Conservation (phyloP, 2,888 invertebrate species). For the Acleris laterana region DNA sequence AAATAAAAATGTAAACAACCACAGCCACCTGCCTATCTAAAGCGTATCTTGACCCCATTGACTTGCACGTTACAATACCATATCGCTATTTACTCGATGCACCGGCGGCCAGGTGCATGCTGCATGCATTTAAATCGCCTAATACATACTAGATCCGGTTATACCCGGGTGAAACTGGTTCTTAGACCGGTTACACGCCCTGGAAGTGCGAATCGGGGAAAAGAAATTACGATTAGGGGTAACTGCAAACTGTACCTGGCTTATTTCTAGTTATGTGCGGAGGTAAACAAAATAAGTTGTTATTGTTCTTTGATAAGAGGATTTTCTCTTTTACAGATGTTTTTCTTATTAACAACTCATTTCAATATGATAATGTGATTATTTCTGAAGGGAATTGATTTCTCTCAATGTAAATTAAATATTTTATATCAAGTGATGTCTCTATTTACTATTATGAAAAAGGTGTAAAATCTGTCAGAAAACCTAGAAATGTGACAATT, state of each 20-base stretch:
- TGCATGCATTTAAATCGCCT: slow-evolving; percentile 41
- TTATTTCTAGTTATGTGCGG: too few species aligned
- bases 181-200: slow-evolving; percentile 34
- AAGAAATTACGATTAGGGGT: slow-evolving; percentile 21
- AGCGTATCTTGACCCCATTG: slow-evolving; percentile 13
- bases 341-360: too few species aligned
- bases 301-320: too few species aligned
- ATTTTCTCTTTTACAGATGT: too few species aligned
- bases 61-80: slow-evolving; percentile 24
- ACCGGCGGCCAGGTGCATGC: slow-evolving; percentile 23
- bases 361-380: too few species aligned
- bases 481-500: background rate
- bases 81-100: slow-evolving; percentile 30
- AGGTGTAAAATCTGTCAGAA: too few species aligned
- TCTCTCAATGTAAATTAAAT: too few species aligned
- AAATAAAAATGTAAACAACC: background rate
- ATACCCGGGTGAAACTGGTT: slow-evolving; percentile 28
- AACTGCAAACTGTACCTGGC: background rate
- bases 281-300: too few species aligned
- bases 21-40: background rate
- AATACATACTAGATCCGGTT: slow-evolving; percentile 34
- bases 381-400: too few species aligned
- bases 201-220: slow-evolving; percentile 11
- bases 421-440: too few species aligned
- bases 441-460: too few species aligned